Base-by-base conservation (phyloP, 2,888 invertebrate genomes). In the Steinernema scapterisci region DNA sequence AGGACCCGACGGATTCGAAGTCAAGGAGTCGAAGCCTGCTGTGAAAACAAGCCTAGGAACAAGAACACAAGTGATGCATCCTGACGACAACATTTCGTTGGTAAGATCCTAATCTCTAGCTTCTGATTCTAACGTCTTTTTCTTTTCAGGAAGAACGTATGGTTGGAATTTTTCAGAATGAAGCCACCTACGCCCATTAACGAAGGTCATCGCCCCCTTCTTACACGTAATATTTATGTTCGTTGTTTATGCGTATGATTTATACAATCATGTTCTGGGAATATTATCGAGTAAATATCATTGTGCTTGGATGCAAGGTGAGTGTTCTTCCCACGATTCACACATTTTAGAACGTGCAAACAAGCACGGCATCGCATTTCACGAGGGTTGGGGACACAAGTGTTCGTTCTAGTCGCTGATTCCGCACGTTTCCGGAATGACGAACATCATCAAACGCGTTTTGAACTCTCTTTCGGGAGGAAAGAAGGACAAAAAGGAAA, bases 41-140 rank as follows among this genome's bases (percentile, higher is more conserved):
- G 54, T 31, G 43, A 38, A 74, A 19, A 63, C 71, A 21, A 23
- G 77, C 13, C 70, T 82, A 31, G 81, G 79, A 21, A 80, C 85
- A 43, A 83, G 81, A 70, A 87, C 86, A 6, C 93, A 93, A 89
- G 95, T 96, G 75, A 92, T 96, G 82, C 96, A 96, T 89, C 96
- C 96, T 0, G 92, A 94, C 0, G 95, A 96, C 88, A 95, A 95
- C 89, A 92, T 95, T 73, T 95, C 95, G 43, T 85, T 92, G 89
- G 92, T 87, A 45, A 72, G 79, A 73, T 45, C 51, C 16, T 31
- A 1, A 31, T 16, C 9, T 93, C 16, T 76, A 44, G 52, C 16
- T 45, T 7, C 25, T 56, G 48, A 23, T 16, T 19, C 16, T 21
- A 25, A 43, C n/a, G n/a, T n/a, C 9, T 16, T 16, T 6, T 21